A percentile compares a stretch with the other conserved stretches of the same genome.
These are phyloP conservation scores for Gallirallus australis DNA, from an alignment of 2,797 vertebrate genomes.

Conservation along the genomic window DNA sequence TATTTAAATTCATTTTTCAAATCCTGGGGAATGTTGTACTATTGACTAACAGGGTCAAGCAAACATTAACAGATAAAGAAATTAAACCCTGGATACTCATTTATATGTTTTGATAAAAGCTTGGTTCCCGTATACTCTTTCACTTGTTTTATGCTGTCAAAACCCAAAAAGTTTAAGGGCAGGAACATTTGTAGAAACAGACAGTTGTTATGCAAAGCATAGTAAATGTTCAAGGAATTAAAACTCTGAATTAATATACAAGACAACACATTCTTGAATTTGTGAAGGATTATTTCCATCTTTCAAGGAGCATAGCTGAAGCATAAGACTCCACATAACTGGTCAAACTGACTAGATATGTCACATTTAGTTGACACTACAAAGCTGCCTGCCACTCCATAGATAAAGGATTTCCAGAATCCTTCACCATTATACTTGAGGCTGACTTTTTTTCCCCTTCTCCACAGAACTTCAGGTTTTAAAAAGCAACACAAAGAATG, in stretches of 20 bases:
- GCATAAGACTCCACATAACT: background rate
- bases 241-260: background rate
- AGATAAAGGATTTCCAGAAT: background rate
- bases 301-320: background rate
- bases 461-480: background rate
- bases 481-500: background rate
- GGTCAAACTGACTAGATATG: background rate
- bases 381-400: background rate
- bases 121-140: background rate
- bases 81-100: background rate
- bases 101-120: background rate
- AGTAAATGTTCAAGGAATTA: background rate
- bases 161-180: background rate
- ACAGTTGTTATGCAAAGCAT: background rate
- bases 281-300: background rate
- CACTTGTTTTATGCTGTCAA: background rate
- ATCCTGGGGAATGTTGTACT: background rate
- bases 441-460: background rate
- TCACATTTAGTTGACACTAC: background rate
- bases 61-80: background rate
- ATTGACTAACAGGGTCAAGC: background rate
- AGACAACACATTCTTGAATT: fast-evolving
- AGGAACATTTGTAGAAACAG: background rate
- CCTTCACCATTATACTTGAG: background rate
- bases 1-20: background rate